phyloP scores from a whole-genome alignment of 2,888 invertebrate species.

The Podabrus alpinus region DNA sequence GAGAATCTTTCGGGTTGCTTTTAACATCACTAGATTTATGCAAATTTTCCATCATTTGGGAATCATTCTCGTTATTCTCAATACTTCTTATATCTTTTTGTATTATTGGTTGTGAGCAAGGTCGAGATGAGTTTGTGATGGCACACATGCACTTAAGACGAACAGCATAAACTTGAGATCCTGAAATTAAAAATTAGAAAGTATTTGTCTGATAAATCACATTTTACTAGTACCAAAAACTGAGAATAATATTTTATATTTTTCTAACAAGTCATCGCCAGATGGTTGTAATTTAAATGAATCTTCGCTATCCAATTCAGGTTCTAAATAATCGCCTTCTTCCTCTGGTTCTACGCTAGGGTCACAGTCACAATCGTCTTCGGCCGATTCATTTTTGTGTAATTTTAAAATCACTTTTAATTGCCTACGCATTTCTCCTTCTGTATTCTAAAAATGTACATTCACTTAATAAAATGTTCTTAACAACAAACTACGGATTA shows the following conservation, averaged over 20 bases:
- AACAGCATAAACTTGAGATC: conserved; percentile 14
- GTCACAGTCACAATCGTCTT: conserved; percentile 28
- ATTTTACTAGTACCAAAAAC: neutral
- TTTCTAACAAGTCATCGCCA: conserved; percentile 16
- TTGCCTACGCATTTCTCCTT: conserved; percentile 33
- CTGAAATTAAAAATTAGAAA: neutral
- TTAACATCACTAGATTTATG: neutral
- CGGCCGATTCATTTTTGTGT: conserved; percentile 17
- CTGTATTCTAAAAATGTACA: conserved; percentile 14
- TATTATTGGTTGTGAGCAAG: neutral
- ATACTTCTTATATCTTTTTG: neutral
- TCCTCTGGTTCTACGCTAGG: conserved; percentile 30
- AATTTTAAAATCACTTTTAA: conserved; percentile 35
- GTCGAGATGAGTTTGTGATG: neutral
- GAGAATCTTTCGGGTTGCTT: neutral
- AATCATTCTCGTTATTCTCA: neutral
- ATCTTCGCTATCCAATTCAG: conserved; percentile 33
- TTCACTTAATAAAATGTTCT: neutral
- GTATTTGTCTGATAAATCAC: neutral
- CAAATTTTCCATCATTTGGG: neutral
- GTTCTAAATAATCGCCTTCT: conserved; percentile 38
- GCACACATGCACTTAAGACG: conserved; percentile 6
- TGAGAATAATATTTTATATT: conserved; percentile 15
- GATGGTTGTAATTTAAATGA: conserved; percentile 7
- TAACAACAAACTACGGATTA: neutral